phyloP scores from a whole-genome alignment of 2,888 invertebrate genomes.

The Anoplius nigerrimus region DNA sequence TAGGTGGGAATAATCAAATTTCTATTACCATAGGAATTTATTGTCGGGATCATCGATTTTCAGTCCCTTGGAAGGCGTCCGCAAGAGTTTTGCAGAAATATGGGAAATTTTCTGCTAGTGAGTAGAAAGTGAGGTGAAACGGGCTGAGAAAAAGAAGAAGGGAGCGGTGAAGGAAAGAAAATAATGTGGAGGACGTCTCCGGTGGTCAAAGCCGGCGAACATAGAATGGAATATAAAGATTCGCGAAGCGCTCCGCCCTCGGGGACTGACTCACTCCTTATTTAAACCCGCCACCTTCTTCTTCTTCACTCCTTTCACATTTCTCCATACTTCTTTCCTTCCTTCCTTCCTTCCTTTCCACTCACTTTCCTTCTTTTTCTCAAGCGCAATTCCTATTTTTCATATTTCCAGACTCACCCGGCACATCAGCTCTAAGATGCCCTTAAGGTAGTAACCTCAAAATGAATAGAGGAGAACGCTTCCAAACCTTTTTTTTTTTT shows the following conservation, averaged over 20 bases:
- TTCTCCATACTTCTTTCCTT: constrained; percentile 12
- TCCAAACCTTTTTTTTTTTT: no score
- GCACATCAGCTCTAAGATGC: constrained; percentile 36
- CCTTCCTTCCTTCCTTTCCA: no score
- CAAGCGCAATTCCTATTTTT: constrained; percentile 26
- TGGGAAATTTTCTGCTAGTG: constrained; percentile 36
- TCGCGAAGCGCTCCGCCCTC: constrained; percentile 34
- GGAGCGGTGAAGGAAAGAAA: constrained; percentile 38
- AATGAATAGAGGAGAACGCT: no score
- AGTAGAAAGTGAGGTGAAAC: constrained; percentile 1
- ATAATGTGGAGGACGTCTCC: constrained; percentile 53
- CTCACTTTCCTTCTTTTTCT: no score
- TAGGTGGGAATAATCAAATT: no score
- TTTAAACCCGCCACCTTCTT: constrained; percentile 51
- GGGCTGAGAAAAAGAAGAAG: constrained; percentile 16
- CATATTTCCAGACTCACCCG: constrained; percentile 38
- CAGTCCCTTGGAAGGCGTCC: background rate
- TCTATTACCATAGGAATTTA: no score
- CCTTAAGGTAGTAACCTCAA: no score
- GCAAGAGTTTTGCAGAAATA: background rate
- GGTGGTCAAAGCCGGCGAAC: constrained; percentile 53
- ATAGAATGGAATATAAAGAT: constrained; percentile 51
- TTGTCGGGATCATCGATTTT: no score
- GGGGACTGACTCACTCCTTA: constrained; percentile 46
- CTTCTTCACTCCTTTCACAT: constrained; percentile 16